phyloP scores from a whole-genome alignment of 2,113 vertebrate genomes.

The Labrus mixtus region DNA sequence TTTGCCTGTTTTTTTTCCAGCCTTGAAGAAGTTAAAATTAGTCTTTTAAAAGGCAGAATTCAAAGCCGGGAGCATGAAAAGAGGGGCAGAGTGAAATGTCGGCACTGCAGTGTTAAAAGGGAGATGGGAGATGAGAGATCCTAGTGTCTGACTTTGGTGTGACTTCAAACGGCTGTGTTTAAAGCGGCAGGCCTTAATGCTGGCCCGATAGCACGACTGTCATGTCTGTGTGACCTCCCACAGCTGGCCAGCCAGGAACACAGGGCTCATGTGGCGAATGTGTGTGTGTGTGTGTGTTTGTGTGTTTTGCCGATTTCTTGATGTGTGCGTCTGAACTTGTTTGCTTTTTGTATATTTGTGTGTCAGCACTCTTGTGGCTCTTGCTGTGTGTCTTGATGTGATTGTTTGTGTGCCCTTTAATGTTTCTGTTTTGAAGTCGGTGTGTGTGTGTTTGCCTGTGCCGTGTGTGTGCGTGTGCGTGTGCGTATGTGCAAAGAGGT shows the following conservation, averaged over 20 bases:
- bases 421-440: constrained; percentile 77
- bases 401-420: constrained; percentile 80
- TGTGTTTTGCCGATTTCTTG: constrained; percentile 49
- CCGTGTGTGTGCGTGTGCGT: constrained; percentile 46
- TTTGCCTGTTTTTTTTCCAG: constrained; percentile 75
- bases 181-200: constrained; percentile 84
- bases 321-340: constrained; percentile 67
- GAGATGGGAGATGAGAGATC: constrained; percentile 86
- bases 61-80: constrained; percentile 82
- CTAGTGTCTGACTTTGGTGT: constrained; percentile 85
- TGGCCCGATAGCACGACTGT: constrained; percentile 81
- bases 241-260: constrained; percentile 79
- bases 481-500: constrained; percentile 63
- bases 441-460: constrained; percentile 66
- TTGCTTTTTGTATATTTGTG: constrained; percentile 74
- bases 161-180: constrained; percentile 86
- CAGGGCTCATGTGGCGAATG: constrained; percentile 53
- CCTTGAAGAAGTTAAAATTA: constrained; percentile 86
- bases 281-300: constrained; percentile 40
- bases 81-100: constrained; percentile 82
- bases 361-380: constrained; percentile 77
- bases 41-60: constrained; percentile 83
- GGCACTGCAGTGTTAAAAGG: constrained; percentile 84
- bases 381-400: constrained; percentile 78
- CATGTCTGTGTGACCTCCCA: constrained; percentile 82